These are phyloP conservation scores for Criorhina ranunculi DNA, from an alignment of 2,888 invertebrate species.

Conservation along the genomic window DNA sequence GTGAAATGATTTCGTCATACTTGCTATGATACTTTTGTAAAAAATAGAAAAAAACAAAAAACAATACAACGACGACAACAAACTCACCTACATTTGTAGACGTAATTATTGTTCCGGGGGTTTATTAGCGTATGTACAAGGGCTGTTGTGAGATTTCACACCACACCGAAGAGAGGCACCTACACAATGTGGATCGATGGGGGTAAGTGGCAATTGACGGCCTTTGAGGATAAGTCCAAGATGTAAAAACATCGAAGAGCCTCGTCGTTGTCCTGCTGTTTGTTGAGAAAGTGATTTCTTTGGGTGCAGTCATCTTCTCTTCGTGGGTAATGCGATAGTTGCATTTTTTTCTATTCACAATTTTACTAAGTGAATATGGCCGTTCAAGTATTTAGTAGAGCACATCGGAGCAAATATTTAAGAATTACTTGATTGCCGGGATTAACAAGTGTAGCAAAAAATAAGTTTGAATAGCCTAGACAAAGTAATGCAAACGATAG, in stretches of 20 bases:
- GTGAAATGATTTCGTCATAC: conserved; percentile 64
- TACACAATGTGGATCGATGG: conserved; percentile 18
- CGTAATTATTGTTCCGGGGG: conserved; percentile 54
- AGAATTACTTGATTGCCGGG: conserved; percentile 24
- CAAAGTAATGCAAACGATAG: background rate
- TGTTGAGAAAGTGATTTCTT: conserved; percentile 24
- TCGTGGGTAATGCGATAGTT: conserved; percentile 39
- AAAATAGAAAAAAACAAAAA: conserved; percentile 9
- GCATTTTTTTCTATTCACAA: conserved; percentile 3
- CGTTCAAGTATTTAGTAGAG: background rate
- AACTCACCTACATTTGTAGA: conserved; percentile 60
- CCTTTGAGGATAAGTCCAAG: conserved; percentile 30
- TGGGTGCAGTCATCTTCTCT: conserved; percentile 47
- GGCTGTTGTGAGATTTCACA: conserved; percentile 48
- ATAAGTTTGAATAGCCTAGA: background rate
- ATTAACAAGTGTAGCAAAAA: background rate
- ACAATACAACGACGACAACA: conserved; percentile 27
- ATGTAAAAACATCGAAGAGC: conserved; percentile 44
- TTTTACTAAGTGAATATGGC: background rate
- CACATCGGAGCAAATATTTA: conserved; percentile 25
- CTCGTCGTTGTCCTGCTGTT: conserved; percentile 6
- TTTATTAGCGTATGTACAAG: conserved; percentile 43
- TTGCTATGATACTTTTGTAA: conserved; percentile 47
- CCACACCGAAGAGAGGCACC: conserved; percentile 3
- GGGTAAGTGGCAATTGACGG: conserved; percentile 27